These are phyloP conservation scores for Trilocha varians DNA, from an alignment of 2,888 invertebrate species.

Conservation along the genomic window DNA sequence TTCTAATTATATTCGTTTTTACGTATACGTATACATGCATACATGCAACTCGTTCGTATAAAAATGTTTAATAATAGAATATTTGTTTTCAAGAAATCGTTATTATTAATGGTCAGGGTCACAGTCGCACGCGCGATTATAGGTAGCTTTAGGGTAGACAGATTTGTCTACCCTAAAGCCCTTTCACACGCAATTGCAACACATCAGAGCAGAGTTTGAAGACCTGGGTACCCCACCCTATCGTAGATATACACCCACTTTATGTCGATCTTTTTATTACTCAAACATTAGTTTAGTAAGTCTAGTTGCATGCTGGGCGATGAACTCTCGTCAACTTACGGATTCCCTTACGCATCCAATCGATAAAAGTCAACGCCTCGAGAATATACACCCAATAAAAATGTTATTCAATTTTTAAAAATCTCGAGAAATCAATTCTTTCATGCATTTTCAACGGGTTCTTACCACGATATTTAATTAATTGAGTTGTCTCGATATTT, in stretches of 20 bases:
- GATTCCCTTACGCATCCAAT: background rate
- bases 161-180: background rate
- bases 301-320: slow-evolving; percentile 32
- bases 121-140: too few relatives aligned
- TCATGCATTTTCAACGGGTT: too few relatives aligned
- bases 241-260: slow-evolving; percentile 30
- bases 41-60: too few relatives aligned
- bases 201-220: slow-evolving; percentile 10
- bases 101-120: too few relatives aligned
- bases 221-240: slow-evolving; percentile 14
- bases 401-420: too few relatives aligned
- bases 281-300: slow-evolving; percentile 33
- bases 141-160: background rate
- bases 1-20: too few relatives aligned
- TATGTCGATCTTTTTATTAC: slow-evolving; percentile 38
- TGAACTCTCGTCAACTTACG: slow-evolving; percentile 17
- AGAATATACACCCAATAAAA: background rate
- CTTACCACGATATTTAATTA: too few relatives aligned
- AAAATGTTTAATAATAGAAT: too few relatives aligned
- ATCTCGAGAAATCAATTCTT: too few relatives aligned
- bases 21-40: too few relatives aligned
- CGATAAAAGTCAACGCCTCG: background rate
- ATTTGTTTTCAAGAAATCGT: too few relatives aligned
- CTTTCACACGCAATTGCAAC: background rate
- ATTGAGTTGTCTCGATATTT: too few relatives aligned